Conservation (phyloP, 2,888 invertebrate genomes). For the Hirtodrosophila cameraria region DNA sequence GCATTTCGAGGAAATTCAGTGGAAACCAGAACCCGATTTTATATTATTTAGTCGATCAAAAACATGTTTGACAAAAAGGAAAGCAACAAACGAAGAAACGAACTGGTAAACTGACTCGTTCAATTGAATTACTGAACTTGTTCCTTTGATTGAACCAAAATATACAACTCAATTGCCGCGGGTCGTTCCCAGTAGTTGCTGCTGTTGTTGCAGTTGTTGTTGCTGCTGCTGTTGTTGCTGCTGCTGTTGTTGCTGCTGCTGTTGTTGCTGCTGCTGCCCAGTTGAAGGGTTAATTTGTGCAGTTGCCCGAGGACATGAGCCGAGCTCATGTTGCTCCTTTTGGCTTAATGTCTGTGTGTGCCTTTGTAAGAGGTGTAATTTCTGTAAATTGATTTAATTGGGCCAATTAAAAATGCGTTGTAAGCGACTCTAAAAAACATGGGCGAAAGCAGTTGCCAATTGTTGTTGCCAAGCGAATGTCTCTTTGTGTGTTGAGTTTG, state of each 20-base stretch:
- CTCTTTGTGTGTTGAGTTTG: not conserved
- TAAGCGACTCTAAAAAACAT: constrained; percentile 26
- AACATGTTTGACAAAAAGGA: no score
- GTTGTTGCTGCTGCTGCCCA: constrained; percentile 8
- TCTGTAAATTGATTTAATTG: constrained; percentile 77
- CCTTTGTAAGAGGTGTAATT: constrained; percentile 66
- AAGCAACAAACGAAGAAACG: no score
- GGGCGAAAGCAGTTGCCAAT: constrained; percentile 34
- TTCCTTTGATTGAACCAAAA: no score
- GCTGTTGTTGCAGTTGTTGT: not conserved
- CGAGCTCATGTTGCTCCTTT: constrained; percentile 32
- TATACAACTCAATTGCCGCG: constrained; percentile 19
- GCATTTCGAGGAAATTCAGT: no score
- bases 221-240: not conserved
- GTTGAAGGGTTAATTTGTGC: constrained; percentile 63
- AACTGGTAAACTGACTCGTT: no score
- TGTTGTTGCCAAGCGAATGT: not conserved
- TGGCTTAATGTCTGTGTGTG: constrained; percentile 1
- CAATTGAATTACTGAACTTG: no score
- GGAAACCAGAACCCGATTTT: no score
- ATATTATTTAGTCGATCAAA: no score
- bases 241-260: constrained; percentile 2
- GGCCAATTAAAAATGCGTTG: constrained; percentile 67
- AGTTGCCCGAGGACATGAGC: constrained; percentile 45
- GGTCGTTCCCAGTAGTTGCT: constrained; percentile 15